Conservation (phyloP, 2,888 invertebrate genomes). For the Mythimna pallens region DNA sequence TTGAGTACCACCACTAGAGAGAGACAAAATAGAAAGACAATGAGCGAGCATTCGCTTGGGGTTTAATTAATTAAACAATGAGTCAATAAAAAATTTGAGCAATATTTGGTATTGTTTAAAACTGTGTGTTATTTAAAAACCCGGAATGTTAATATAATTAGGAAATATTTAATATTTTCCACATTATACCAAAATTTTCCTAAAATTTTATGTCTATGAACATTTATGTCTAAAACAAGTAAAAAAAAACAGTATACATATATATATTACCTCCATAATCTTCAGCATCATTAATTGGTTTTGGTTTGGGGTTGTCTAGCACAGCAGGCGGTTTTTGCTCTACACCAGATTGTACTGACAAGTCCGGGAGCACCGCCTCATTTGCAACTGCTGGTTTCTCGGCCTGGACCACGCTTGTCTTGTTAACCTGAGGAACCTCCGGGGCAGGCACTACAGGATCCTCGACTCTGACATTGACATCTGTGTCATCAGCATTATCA, state of each 20-base stretch:
- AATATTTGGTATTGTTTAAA: background rate
- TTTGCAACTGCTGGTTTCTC: constrained; percentile 39
- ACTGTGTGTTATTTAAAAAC: background rate
- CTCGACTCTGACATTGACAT: constrained; percentile 38
- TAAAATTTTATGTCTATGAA: too few relatives aligned
- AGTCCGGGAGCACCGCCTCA: constrained; percentile 42
- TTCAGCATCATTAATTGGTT: constrained; percentile 38
- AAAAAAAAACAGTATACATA: background rate
- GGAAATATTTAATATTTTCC: background rate
- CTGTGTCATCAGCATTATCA: constrained; percentile 39
- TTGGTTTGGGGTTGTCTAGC: constrained; percentile 62
- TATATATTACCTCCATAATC: constrained; percentile 66
- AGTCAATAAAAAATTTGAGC: background rate
- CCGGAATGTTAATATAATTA: background rate
- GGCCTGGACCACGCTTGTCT: constrained; percentile 38
- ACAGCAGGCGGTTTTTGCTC: constrained; percentile 60
- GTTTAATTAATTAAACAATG: too few relatives aligned
- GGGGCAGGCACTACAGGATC: constrained; percentile 29
- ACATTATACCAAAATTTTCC: background rate
- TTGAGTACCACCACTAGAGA: too few relatives aligned
- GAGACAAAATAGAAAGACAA: too few relatives aligned
- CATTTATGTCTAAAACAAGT: background rate
- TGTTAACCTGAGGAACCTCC: constrained; percentile 29
- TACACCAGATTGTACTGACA: constrained; percentile 30
- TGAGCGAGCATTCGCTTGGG: too few relatives aligned